Evolutionary conservation across 2,888 invertebrate genomes (phyloP), one percentile per base, ranked within the genome.

Genomic region (Loripinus fragilis): DNA sequence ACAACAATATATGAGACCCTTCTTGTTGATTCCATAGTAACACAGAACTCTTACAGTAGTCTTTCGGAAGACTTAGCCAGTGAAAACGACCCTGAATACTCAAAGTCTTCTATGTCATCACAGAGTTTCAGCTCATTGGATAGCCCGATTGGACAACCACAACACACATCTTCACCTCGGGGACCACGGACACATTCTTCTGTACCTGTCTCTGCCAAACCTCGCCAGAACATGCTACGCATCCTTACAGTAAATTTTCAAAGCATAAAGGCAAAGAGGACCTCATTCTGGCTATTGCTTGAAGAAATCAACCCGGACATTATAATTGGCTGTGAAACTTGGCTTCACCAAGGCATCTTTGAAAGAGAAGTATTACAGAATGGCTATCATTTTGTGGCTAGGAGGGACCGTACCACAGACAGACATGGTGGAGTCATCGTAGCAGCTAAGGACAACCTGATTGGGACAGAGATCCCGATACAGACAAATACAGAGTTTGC

Each of bases 261-360:
- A 25, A 71, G 71, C 23, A 41, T 71, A 5, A 35, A 55, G 25
- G 71, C 71, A 2, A 71, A 60, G 28, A 20, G 15, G 8, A n/a
- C 64, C 28, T 38, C 38, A 8, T 38, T 38, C 12, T 38, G 38
- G 38, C 38, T 38, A 8, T 12, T 38, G 12, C 38, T 71, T 0
- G 15, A 33, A 15, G 71, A 71, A 41, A n/a, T 60, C 1, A n/a
- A 71, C 20, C 71, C 71, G 17, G 71, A 71, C 52, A 64, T 73
- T 12, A 50, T 66, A 1, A 66, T 38, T n/a, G 71, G 48, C 20
- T 48, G 64, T 35, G 76, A 71, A 60, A 76, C 76, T 28, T 76
- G 76, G 77, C 60, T 77, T n/a, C 72, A 77, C 23, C 45, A 23
- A 7, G 77, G 77, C 3, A 77, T 77, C 20, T 33, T n/a, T 48